Conservation (phyloP, 2,888 invertebrate genomes). For the Schizaphis graminum region DNA sequence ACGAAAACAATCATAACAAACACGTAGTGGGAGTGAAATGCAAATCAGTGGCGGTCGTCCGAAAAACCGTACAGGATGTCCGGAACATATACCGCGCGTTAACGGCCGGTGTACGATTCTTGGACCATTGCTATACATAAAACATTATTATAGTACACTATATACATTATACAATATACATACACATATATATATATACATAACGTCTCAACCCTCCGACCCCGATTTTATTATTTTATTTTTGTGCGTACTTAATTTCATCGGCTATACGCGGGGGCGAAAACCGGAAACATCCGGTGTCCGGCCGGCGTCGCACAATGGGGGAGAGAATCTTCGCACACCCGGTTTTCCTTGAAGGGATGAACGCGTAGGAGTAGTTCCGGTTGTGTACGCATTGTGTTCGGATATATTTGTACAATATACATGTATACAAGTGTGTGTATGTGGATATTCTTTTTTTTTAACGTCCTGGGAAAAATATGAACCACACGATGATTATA, state of each 20-base stretch:
- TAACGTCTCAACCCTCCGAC: slow-evolving; percentile 20
- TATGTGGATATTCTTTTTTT: background rate
- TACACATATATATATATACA: background rate
- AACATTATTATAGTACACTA: background rate
- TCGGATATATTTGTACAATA: background rate
- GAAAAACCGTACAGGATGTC: slow-evolving; percentile 56
- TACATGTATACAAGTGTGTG: background rate
- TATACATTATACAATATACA: background rate
- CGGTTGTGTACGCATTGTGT: slow-evolving; percentile 52
- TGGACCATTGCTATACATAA: background rate
- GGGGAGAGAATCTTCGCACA: slow-evolving; percentile 57
- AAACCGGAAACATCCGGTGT: slow-evolving; percentile 64
- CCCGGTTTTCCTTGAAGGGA: slow-evolving; percentile 58
- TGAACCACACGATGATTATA: slow-evolving; percentile 39
- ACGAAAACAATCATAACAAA: background rate
- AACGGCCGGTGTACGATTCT: slow-evolving; percentile 51
- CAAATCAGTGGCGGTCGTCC: slow-evolving; percentile 29
- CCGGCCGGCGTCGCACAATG: slow-evolving; percentile 50
- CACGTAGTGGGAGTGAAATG: background rate
- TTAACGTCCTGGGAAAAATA: slow-evolving; percentile 63
- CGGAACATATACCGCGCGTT: background rate
- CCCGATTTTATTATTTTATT: background rate
- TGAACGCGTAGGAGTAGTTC: slow-evolving; percentile 63
- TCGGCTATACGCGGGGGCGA: slow-evolving; percentile 48
- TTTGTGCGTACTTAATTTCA: background rate